These are phyloP conservation scores for Ennomos erosarius DNA, from an alignment of 2,888 invertebrate genomes.

Conservation along the genomic window DNA sequence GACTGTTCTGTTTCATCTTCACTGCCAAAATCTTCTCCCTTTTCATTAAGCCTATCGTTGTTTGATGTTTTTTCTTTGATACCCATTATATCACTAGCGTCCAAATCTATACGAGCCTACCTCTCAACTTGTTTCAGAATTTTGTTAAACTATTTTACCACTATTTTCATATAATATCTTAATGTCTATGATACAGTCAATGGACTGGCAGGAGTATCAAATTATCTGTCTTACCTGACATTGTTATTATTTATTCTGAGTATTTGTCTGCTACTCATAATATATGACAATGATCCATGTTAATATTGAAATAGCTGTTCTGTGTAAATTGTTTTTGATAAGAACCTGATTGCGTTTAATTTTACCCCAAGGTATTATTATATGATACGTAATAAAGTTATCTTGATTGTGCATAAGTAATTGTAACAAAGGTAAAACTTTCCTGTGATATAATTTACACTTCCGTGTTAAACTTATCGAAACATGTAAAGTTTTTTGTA, in stretches of 20 bases:
- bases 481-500: too few relatives aligned
- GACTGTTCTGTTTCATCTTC: constrained; percentile 51
- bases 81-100: constrained; percentile 7
- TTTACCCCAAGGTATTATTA: constrained; percentile 22
- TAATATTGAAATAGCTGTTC: constrained; percentile 60
- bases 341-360: constrained; percentile 41
- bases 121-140: neutral
- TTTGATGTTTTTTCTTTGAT: constrained; percentile 30
- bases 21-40: constrained; percentile 36
- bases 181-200: constrained; percentile 21
- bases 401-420: constrained; percentile 1
- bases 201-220: constrained; percentile 40
- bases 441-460: too few relatives aligned
- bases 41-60: constrained; percentile 18
- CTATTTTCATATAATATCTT: constrained; percentile 7
- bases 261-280: constrained; percentile 40
- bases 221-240: constrained; percentile 32
- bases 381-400: constrained; percentile 10
- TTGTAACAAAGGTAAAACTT: too few relatives aligned
- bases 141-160: neutral
- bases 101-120: neutral
- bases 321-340: constrained; percentile 50
- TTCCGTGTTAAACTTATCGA: too few relatives aligned
- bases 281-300: constrained; percentile 49
- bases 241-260: constrained; percentile 41